phyloP scores from a whole-genome alignment of 2,888 invertebrate genomes.

The Spisula subtruncata region DNA sequence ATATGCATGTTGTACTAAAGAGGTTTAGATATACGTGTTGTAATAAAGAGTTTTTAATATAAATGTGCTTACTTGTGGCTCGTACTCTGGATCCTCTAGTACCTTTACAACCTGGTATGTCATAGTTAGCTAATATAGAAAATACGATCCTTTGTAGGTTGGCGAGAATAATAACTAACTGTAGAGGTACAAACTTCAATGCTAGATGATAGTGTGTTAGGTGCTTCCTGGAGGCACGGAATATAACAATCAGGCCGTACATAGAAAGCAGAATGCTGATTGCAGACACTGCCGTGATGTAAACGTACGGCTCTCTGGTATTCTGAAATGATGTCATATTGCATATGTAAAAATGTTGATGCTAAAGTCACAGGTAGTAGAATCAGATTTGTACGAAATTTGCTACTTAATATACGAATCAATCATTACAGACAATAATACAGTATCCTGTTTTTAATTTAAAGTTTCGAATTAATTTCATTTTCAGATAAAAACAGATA shows the following conservation, averaged over 20 bases:
- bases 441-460: too few species aligned
- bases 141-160: constrained; percentile 71
- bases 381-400: too few species aligned
- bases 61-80: constrained; percentile 67
- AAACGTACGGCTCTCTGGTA: constrained; percentile 42
- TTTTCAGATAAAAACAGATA: too few species aligned
- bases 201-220: constrained; percentile 58
- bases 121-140: constrained; percentile 53
- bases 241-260: constrained; percentile 71
- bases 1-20: too few species aligned
- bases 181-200: constrained; percentile 68
- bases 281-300: constrained; percentile 62
- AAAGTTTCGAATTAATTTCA: too few species aligned
- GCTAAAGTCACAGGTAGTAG: too few species aligned
- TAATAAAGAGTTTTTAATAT: too few species aligned
- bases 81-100: constrained; percentile 64
- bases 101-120: constrained; percentile 66
- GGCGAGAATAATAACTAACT: constrained; percentile 60
- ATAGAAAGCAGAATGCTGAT: constrained; percentile 68
- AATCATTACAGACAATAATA: too few species aligned
- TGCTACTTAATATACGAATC: too few species aligned
- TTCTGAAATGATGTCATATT: constrained; percentile 27
- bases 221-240: constrained; percentile 52
- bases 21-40: too few species aligned
- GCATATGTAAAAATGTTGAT: too few species aligned